Evolutionary conservation across 2,888 invertebrate species (phyloP).

Genomic region (Coleophora flavipennella): DNA sequence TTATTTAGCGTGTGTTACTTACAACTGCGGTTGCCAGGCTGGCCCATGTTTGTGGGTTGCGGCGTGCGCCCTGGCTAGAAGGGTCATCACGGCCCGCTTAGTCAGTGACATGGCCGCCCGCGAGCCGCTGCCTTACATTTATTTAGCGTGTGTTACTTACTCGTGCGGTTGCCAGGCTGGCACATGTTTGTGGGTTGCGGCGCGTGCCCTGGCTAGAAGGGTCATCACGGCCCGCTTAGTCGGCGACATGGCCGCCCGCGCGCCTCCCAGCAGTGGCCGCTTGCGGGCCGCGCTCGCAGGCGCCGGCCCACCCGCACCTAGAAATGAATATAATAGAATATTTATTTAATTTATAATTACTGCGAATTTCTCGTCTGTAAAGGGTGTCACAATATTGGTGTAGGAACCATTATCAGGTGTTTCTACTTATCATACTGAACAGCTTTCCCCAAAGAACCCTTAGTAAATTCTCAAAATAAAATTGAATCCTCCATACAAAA

Average conservation of each 20-base stretch:
- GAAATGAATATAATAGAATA: too few species aligned
- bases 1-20: too few species aligned
- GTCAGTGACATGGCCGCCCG: conserved; percentile 87
- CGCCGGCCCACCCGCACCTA: conserved; percentile 71
- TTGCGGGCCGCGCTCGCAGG: conserved; percentile 76
- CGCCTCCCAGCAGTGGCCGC: conserved; percentile 78
- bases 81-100: conserved; percentile 87
- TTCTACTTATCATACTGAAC: too few species aligned
- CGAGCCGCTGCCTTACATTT: conserved; percentile 50
- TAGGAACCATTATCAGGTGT: too few species aligned
- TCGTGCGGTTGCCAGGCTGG: conserved; percentile 72
- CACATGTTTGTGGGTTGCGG: conserved; percentile 84
- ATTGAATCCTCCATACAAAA: too few species aligned
- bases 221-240: conserved; percentile 89
- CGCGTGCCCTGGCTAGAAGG: conserved; percentile 83
- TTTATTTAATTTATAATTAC: too few species aligned
- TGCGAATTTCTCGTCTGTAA: too few species aligned
- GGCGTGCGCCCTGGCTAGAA: conserved; percentile 84
- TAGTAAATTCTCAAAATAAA: too few species aligned
- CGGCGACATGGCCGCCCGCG: conserved; percentile 83
- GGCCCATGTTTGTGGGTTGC: conserved; percentile 84
- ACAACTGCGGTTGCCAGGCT: conserved; percentile 72
- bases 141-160: conserved; percentile 52
- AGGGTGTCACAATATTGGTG: too few species aligned
- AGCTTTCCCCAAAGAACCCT: too few species aligned